Evolutionary conservation across 2,797 vertebrate species (phyloP), one percentile per base, ranked within the genome.

Genomic region (Lates japonicus): DNA sequence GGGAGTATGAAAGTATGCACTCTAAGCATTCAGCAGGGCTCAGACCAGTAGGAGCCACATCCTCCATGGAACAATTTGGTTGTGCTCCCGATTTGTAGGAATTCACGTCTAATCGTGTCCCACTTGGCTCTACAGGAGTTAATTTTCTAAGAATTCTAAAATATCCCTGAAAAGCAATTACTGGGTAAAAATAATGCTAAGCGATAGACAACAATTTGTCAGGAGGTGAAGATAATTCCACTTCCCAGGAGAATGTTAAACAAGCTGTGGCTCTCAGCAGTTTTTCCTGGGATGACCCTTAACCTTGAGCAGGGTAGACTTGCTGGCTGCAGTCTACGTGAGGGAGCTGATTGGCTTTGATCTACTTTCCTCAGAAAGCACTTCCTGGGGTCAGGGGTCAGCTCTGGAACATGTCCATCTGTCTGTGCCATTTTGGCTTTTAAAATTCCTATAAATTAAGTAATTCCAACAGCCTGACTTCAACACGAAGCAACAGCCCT

Each of bases 311-410:
- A 57, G 92, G 88, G 92, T 80, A 94, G 93, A 95, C 95, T 93
- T 68, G 3, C 91, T 95, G 95, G 93, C 95, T 93, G 84, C 90
- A 84, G 83, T 86, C 94, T 85, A 91, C 75, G 86, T 75, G 52
- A 94, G 88, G 93, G 94, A 95, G 94, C 93, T 92, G 94, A 95
- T 94, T 93, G 93, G 92, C 95, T 95, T 95, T 96, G 95, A 96
- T 96, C 94, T 93, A 71, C 90, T 89, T 86, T 88, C 80, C 89
- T 82, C 88, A 74, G 90, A 92, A 94, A 95, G 93, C 92, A 94
- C 94, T 96, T 95, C 95, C 95, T 95, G 91, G 89, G 95, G 94
- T 93, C 93, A 93, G 74, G 90, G 95, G 94, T 95, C 91, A 33
- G 59, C 83, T 95, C 95, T 96, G 95, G 94, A 95, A 95, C 92